Conservation (phyloP, 2,888 invertebrate species). For the Xestia c-nigrum region DNA sequence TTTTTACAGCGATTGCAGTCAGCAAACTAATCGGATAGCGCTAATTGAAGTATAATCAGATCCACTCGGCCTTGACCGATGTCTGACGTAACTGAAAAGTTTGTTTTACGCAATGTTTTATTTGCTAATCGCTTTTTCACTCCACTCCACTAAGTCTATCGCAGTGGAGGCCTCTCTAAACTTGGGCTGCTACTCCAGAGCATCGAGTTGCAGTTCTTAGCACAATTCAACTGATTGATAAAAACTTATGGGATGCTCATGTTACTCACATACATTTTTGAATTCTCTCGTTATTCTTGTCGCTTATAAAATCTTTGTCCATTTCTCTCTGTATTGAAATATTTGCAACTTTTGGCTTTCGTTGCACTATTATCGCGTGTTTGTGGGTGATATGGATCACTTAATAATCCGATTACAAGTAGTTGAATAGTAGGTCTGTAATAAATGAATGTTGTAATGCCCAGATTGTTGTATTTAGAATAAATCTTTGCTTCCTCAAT, state of each 20-base stretch:
- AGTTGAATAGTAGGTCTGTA: background rate
- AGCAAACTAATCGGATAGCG: conserved; percentile 41
- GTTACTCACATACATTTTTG: background rate
- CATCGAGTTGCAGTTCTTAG: background rate
- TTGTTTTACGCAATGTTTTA: conserved; percentile 43
- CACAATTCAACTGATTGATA: background rate
- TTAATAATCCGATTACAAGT: conserved; percentile 13
- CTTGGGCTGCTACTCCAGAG: background rate
- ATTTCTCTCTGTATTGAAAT: background rate
- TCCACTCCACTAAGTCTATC: background rate
- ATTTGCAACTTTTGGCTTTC: background rate
- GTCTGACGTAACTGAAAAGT: conserved; percentile 51
- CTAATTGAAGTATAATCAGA: conserved; percentile 65
- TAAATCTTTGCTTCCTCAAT: background rate
- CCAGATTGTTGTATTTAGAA: background rate
- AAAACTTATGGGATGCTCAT: background rate
- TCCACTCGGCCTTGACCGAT: conserved; percentile 59
- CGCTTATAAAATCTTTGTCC: background rate
- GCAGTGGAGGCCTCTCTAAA: background rate
- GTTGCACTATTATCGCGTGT: conserved; percentile 29
- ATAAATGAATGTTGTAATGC: background rate
- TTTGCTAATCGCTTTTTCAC: conserved; percentile 40
- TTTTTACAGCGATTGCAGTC: conserved; percentile 57
- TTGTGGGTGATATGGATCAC: conserved; percentile 15
- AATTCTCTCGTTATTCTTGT: background rate